Evolutionary conservation across 1,140 invertebrate species (phyloP).

Genomic region (Zaprionus gabonicus): DNA sequence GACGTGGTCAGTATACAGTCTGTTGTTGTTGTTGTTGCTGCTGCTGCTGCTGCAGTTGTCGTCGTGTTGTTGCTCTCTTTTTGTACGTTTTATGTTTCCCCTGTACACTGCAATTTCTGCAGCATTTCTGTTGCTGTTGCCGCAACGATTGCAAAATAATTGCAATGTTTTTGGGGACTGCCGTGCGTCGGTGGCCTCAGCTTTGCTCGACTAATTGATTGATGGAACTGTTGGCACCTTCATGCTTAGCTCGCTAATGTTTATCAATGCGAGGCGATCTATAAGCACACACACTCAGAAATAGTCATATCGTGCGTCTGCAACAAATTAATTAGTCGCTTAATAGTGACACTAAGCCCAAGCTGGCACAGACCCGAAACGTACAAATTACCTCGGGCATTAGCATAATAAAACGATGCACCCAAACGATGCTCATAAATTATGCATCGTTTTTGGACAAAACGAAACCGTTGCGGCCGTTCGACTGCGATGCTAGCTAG

Average conservation of each 20-base stretch:
- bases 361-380: conserved; percentile 63
- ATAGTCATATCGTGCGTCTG: conserved; percentile 65
- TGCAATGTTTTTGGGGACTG: conserved; percentile 26
- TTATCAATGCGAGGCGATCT: conserved; percentile 58
- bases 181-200: conserved; percentile 7
- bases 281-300: conserved; percentile 11
- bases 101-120: conserved; percentile 42
- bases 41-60: conserved; percentile 8
- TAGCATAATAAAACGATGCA: conserved; percentile 82
- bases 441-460: conserved; percentile 78
- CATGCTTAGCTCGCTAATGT: conserved; percentile 67
- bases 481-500: not conserved
- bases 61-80: conserved; percentile 57
- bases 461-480: conserved; percentile 65
- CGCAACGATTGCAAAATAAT: conserved; percentile 62
- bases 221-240: conserved; percentile 78
- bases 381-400: conserved; percentile 75
- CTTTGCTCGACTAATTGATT: conserved; percentile 58
- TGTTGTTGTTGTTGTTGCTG: conserved; percentile 9
- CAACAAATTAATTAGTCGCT: conserved; percentile 82
- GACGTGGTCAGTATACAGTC: conserved; percentile 55
- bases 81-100: conserved; percentile 36
- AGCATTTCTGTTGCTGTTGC: conserved; percentile 38
- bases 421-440: conserved; percentile 73
- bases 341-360: conserved; percentile 80